phyloP scores from a whole-genome alignment of 2,888 invertebrate species.

The Hermaeophaga mercurialis region DNA sequence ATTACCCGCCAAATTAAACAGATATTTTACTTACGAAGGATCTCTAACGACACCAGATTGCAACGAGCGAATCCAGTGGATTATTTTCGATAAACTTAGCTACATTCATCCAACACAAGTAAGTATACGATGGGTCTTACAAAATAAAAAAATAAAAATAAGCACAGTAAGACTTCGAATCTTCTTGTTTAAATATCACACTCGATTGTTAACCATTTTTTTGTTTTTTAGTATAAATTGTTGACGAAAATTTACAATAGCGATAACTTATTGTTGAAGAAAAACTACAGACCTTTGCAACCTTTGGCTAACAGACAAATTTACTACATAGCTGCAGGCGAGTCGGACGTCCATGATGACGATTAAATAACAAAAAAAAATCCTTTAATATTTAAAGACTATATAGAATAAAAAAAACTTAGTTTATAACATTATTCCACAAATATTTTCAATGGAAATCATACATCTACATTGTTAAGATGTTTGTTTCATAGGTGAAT shows the following conservation, averaged over 20 bases:
- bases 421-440: no score
- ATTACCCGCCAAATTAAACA: constrained; percentile 39
- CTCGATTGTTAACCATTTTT: not conserved
- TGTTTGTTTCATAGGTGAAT: no score
- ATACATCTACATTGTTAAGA: no score
- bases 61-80: constrained; percentile 72
- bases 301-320: not conserved
- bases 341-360: no score
- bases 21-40: constrained; percentile 70
- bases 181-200: not conserved
- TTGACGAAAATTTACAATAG: not conserved
- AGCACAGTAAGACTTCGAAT: not conserved
- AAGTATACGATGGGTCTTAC: constrained; percentile 13
- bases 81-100: constrained; percentile 61
- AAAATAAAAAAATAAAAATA: no score
- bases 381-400: no score
- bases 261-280: not conserved
- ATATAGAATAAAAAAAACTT: no score
- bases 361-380: no score
- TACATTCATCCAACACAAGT: constrained; percentile 54
- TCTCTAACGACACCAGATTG: constrained; percentile 76
- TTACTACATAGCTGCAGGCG: not conserved
- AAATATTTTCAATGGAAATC: no score
- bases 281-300: not conserved
- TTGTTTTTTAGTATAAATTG: not conserved